A percentile compares a stretch with the other conserved stretches of the same genome.
Conservation (phyloP, 1,140 invertebrate species). For the Chironomus striatipennis region DNA sequence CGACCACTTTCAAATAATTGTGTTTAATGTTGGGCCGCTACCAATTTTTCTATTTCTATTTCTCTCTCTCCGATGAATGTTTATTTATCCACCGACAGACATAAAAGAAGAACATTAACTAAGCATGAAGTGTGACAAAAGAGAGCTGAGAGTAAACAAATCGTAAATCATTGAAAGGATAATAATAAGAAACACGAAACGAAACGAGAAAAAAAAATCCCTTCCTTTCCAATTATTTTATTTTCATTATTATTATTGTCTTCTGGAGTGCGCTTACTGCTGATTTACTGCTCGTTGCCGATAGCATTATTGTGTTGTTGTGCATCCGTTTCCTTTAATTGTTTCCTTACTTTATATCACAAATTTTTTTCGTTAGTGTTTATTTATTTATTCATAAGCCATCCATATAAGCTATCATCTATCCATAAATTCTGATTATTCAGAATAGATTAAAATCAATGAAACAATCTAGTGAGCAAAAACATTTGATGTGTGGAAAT, state of each 20-base stretch:
- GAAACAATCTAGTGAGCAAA: not conserved
- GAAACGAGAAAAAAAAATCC: not conserved
- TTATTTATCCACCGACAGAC: not conserved
- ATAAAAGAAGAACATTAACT: conserved; percentile 8
- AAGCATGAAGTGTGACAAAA: not conserved
- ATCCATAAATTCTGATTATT: not conserved
- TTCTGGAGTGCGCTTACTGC: not conserved
- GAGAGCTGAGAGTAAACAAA: not conserved
- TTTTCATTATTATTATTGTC: not conserved
- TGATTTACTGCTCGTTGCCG: not conserved
- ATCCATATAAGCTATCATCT: not conserved
- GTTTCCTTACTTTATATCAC: not conserved
- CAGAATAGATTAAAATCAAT: not conserved
- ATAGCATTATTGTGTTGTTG: not conserved
- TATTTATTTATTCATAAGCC: not conserved
- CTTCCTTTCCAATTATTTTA: not conserved
- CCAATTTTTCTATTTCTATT: not conserved
- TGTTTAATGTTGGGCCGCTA: not conserved
- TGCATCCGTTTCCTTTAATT: conserved; percentile 8
- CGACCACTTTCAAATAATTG: not conserved
- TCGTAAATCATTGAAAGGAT: conserved; percentile 13
- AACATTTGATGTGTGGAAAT: not conserved
- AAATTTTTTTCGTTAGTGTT: not conserved
- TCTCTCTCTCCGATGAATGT: not conserved
- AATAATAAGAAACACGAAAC: not conserved